These are phyloP conservation scores for Takifugu ocellatus DNA, from an alignment of 2,797 vertebrate species.

Conservation along the genomic window DNA sequence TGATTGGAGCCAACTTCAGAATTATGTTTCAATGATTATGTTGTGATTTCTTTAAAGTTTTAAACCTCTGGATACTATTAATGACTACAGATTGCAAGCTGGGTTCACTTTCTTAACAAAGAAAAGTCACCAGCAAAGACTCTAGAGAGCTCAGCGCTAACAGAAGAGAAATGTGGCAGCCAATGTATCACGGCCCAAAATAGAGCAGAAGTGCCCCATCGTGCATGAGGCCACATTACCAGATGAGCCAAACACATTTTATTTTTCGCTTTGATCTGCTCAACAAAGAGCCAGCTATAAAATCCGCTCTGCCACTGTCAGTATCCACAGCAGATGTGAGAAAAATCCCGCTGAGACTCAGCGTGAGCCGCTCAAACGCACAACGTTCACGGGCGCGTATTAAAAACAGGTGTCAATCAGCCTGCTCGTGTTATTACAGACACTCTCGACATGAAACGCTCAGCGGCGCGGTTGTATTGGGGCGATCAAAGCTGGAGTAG, in stretches of 20 bases:
- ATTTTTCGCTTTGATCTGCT: neutral
- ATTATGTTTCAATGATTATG: too few relatives aligned
- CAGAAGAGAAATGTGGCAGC: neutral
- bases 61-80: too few relatives aligned
- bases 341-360: neutral
- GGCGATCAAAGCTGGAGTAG: too few relatives aligned
- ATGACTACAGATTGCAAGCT: too few relatives aligned
- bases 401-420: neutral
- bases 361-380: neutral
- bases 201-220: neutral
- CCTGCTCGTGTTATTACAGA: neutral
- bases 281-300: neutral
- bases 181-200: neutral
- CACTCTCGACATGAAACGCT: neutral
- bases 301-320: neutral
- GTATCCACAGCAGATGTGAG: neutral
- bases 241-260: slow-evolving; percentile 1
- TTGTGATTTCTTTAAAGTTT: too few relatives aligned
- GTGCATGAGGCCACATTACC: slow-evolving; percentile 1
- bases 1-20: too few relatives aligned
- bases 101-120: neutral
- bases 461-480: neutral
- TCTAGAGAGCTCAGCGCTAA: neutral
- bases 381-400: neutral
- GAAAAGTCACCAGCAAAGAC: neutral